phyloP scores from a whole-genome alignment of 2,888 invertebrate genomes.

The Herminia tarsipennalis region DNA sequence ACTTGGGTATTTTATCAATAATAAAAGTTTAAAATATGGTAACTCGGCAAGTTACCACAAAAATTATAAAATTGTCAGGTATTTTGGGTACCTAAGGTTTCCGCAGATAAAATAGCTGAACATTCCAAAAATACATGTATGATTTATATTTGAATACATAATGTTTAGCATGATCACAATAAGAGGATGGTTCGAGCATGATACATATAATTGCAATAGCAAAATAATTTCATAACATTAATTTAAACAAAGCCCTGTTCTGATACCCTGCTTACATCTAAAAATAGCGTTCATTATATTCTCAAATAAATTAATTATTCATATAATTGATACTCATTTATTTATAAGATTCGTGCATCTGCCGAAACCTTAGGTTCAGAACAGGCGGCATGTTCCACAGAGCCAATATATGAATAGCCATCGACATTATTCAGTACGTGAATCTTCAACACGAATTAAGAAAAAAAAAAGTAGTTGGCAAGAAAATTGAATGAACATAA shows the following conservation, averaged over 20 bases:
- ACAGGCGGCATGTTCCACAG: no score
- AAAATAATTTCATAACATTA: conserved; percentile 19
- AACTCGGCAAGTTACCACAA: conserved; percentile 9
- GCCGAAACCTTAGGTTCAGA: conserved; percentile 13
- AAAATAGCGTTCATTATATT: conserved; percentile 20
- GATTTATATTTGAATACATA: no score
- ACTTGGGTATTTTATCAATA: conserved; percentile 7
- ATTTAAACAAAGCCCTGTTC: conserved; percentile 25
- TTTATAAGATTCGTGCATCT: conserved; percentile 18
- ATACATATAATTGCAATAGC: conserved; percentile 16
- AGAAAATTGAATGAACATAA: no score
- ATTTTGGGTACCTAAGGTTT: conserved; percentile 5
- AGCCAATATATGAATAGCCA: no score
- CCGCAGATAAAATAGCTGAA: conserved; percentile 20
- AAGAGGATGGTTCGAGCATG: conserved; percentile 24
- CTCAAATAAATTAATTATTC: conserved; percentile 19
- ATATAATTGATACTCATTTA: conserved; percentile 33
- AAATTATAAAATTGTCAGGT: conserved; percentile 1
- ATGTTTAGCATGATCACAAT: conserved; percentile 33
- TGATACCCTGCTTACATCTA: conserved; percentile 26
- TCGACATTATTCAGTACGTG: no score
- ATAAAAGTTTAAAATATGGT: conserved; percentile 7
- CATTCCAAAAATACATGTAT: conserved; percentile 14
- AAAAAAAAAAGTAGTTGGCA: no score
- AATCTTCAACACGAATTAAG: no score